Percentiles rank a stretch among this genome's conserved stretches.
These are phyloP conservation scores for Teleogryllus occipitalis DNA, from an alignment of 1,140 invertebrate genomes.

Conservation along the genomic window DNA sequence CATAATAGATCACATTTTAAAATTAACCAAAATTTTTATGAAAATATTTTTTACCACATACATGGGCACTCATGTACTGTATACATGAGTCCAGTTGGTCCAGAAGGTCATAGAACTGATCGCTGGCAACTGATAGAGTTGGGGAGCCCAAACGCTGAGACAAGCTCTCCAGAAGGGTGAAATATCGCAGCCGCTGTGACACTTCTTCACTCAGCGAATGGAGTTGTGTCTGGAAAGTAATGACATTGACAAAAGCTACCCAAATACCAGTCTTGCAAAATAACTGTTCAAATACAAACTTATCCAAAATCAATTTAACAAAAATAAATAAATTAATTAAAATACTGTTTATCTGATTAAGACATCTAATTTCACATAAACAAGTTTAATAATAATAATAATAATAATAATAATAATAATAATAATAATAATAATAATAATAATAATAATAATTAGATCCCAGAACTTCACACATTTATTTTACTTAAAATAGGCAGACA, in stretches of 20 bases:
- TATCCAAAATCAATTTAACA: background rate
- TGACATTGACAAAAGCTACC: conserved; percentile 1
- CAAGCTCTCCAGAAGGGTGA: conserved; percentile 73
- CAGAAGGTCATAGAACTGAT: conserved; percentile 71
- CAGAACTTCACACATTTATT: background rate
- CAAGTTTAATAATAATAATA: background rate
- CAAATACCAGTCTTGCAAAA: background rate
- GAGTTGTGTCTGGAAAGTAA: conserved; percentile 52
- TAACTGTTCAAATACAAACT: background rate
- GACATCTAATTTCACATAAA: background rate
- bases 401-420: too few relatives aligned
- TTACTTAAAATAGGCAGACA: too few relatives aligned
- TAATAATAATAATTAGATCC: background rate
- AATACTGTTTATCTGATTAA: too few relatives aligned
- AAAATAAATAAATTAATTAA: background rate
- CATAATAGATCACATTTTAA: background rate
- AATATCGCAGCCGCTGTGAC: conserved; percentile 71
- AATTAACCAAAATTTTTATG: background rate
- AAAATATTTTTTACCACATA: background rate
- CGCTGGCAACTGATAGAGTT: conserved; percentile 70
- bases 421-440: too few relatives aligned
- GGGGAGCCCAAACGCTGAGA: conserved; percentile 69
- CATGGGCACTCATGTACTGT: conserved; percentile 59
- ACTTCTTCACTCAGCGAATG: conserved; percentile 71
- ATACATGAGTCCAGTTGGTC: conserved; percentile 81